Conservation (phyloP, 1,140 invertebrate genomes). For the Dreissena rostriformis region DNA sequence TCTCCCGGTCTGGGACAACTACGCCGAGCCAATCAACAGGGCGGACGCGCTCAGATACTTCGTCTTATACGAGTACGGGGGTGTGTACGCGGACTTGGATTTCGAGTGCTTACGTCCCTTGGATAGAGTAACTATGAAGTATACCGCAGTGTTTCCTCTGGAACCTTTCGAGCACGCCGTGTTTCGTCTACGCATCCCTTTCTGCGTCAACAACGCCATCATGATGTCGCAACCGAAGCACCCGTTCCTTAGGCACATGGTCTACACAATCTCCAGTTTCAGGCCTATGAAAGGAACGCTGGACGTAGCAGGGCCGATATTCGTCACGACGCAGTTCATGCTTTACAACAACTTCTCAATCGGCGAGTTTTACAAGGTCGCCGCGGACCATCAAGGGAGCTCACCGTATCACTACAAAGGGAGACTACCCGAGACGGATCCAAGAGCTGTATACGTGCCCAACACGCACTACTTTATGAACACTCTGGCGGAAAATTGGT, state of each 20-base stretch:
- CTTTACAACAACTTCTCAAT: conserved; percentile 53
- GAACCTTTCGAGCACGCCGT: conserved; percentile 70
- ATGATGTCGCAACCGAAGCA: not conserved
- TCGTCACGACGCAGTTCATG: conserved; percentile 54
- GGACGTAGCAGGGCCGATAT: conserved; percentile 66
- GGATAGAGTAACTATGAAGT: conserved; percentile 56
- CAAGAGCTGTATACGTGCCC: conserved; percentile 60
- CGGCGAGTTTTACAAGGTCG: conserved; percentile 6
- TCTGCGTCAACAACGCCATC: not conserved
- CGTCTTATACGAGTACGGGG: conserved; percentile 56
- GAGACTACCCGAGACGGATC: conserved; percentile 27
- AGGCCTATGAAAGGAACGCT: not conserved
- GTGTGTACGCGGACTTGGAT: conserved; percentile 74
- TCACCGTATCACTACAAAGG: conserved; percentile 52
- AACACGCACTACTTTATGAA: conserved; percentile 72
- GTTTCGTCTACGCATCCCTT: conserved; percentile 39
- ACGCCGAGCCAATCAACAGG: conserved; percentile 58
- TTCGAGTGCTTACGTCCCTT: conserved; percentile 68
- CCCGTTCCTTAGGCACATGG: not conserved
- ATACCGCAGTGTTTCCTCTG: conserved; percentile 69
- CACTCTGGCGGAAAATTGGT: conserved; percentile 45
- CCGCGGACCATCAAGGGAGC: conserved; percentile 3
- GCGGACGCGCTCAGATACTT: conserved; percentile 71
- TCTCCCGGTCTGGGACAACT: conserved; percentile 65
- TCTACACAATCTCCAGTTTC: not conserved